A percentile compares a stretch with the other conserved stretches of the same genome.
Conservation (phyloP, 2,888 invertebrate species). For the Arrhopalites spinosus region DNA sequence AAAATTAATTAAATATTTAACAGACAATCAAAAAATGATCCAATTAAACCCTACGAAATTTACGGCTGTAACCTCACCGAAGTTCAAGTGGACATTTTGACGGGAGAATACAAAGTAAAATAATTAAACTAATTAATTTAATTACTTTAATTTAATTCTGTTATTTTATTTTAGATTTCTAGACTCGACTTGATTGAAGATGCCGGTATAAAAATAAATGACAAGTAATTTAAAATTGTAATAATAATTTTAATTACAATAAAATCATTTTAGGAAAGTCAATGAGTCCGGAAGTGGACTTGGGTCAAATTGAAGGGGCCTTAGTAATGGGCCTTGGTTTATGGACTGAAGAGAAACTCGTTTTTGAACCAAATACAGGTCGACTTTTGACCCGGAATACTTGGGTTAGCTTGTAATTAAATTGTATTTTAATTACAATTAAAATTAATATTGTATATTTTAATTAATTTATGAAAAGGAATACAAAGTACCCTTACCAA, state of each 20-base stretch:
- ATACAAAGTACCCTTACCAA: conserved; percentile 52
- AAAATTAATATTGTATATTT: no score
- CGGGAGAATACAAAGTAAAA: conserved; percentile 58
- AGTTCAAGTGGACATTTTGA: conserved; percentile 63
- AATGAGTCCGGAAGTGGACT: conserved; percentile 57
- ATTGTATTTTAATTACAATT: not conserved
- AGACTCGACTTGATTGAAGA: conserved; percentile 55
- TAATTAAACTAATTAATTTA: no score
- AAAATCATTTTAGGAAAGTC: conserved; percentile 48
- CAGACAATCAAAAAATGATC: conserved; percentile 48
- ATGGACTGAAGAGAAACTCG: conserved; percentile 74
- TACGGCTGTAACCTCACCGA: conserved; percentile 71
- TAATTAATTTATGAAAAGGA: conserved; percentile 19
- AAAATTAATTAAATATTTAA: not conserved
- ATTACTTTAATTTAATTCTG: no score
- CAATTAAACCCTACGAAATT: conserved; percentile 67
- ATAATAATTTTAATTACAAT: no score
- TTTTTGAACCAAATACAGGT: conserved; percentile 69
- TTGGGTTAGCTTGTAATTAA: conserved; percentile 66
- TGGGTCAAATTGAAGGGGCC: conserved; percentile 60
- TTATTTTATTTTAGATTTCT: not conserved
- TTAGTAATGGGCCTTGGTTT: conserved; percentile 73
- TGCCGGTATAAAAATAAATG: conserved; percentile 45
- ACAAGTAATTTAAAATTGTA: no score
- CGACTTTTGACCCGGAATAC: conserved; percentile 74